Conservation (phyloP, 2,797 vertebrate genomes). For the Pseudochromis fuscus region DNA sequence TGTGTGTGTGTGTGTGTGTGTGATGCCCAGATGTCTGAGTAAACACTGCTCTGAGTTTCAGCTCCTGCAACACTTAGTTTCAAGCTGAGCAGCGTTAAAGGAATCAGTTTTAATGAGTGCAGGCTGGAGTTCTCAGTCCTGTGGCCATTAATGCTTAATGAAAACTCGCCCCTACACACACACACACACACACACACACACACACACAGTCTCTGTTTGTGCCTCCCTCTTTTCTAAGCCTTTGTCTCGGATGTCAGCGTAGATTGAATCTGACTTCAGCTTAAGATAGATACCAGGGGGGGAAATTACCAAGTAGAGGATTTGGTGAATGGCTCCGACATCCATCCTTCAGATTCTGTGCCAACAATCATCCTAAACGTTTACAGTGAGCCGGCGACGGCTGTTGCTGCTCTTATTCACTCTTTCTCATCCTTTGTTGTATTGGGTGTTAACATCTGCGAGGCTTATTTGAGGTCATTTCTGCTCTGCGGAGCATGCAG, state of each 20-base stretch:
- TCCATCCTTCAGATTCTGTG: conserved; percentile 49
- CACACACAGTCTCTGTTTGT: conserved; percentile 4
- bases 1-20: background rate
- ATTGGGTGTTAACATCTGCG: conserved; percentile 35
- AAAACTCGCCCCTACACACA: conserved; percentile 24
- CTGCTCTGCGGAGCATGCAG: conserved; percentile 22
- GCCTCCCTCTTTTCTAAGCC: conserved; percentile 33
- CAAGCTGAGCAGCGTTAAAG: conserved; percentile 32
- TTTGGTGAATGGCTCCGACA: conserved; percentile 63
- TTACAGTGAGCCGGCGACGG: conserved; percentile 40
- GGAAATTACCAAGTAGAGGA: conserved; percentile 60
- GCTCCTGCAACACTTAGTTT: conserved; percentile 19
- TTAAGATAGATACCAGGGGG: conserved; percentile 49
- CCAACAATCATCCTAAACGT: conserved; percentile 44
- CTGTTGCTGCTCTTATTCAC: conserved; percentile 26
- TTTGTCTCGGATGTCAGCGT: conserved; percentile 47
- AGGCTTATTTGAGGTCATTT: conserved; percentile 37
- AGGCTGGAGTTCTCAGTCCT: conserved; percentile 35
- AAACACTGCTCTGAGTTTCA: conserved; percentile 6
- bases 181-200: background rate
- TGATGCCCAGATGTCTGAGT: conserved; percentile 10
- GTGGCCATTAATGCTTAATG: conserved; percentile 55
- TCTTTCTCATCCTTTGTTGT: conserved; percentile 24
- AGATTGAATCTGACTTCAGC: conserved; percentile 60
- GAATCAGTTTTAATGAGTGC: conserved; percentile 45